Conservation (phyloP, 2,888 invertebrate genomes). For the Aphodius granarius region DNA sequence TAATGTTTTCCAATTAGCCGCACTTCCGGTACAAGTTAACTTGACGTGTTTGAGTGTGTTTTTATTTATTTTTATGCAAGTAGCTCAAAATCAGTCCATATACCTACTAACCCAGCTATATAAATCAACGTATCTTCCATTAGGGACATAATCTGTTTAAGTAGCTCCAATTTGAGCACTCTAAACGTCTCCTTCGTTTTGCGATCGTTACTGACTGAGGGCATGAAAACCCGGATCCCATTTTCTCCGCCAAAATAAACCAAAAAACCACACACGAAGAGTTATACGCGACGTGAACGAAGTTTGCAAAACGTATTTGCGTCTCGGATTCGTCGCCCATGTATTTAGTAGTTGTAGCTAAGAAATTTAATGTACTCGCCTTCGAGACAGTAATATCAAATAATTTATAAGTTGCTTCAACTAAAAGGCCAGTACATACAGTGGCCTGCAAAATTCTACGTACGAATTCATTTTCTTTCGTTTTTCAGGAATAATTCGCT, state of each 20-base stretch:
- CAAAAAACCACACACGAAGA: not conserved
- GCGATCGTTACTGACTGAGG: not conserved
- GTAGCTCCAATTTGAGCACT: not conserved
- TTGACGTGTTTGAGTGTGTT: not conserved
- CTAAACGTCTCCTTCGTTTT: not conserved
- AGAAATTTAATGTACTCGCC: constrained; percentile 3
- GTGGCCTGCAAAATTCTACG: too few relatives aligned
- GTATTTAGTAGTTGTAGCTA: constrained; percentile 2
- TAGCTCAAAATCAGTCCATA: not conserved
- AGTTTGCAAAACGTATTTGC: constrained; percentile 1
- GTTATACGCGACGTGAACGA: not conserved
- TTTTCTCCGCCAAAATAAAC: not conserved
- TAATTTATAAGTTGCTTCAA: constrained; percentile 14
- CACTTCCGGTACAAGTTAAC: not conserved
- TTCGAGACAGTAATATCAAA: constrained; percentile 7
- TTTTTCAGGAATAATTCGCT: not conserved
- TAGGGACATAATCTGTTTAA: not conserved
- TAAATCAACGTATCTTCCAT: not conserved
- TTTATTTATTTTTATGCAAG: not conserved
- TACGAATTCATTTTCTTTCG: too few relatives aligned
- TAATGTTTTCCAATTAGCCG: constrained; percentile 10
- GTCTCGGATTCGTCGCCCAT: constrained; percentile 1
- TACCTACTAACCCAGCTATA: not conserved
- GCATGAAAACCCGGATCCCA: not conserved
- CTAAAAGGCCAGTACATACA: too few relatives aligned